Evolutionary conservation across 2,797 vertebrate species (phyloP).

Genomic region (Brachymystax lenok): DNA sequence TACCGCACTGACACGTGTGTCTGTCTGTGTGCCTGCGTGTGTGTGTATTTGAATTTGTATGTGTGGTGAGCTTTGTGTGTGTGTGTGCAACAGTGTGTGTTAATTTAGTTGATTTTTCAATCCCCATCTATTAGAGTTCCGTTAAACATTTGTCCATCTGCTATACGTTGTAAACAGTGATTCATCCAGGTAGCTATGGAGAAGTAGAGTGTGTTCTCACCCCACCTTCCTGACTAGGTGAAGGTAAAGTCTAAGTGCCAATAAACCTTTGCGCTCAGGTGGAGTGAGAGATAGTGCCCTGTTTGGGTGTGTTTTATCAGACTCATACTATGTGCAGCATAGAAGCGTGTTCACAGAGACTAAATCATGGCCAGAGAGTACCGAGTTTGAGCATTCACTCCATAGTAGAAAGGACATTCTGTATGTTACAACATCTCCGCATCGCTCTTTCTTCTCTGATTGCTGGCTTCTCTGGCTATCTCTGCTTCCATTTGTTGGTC

Average conservation of each 20-base stretch:
- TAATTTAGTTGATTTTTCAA: no score
- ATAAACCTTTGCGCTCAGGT: slow-evolving; percentile 72
- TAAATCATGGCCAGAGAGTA: slow-evolving; percentile 7
- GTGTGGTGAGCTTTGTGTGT: no score
- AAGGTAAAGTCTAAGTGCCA: slow-evolving; percentile 37
- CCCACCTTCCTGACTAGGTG: slow-evolving; percentile 15
- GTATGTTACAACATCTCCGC: slow-evolving; percentile 16
- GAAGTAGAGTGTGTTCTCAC: slow-evolving; percentile 5
- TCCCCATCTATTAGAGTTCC: not conserved
- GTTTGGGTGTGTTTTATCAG: slow-evolving; percentile 11
- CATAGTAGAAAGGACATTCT: not conserved
- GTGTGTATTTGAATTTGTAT: no score
- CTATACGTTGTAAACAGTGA: not conserved
- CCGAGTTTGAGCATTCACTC: not conserved
- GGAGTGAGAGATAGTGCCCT: slow-evolving; percentile 31
- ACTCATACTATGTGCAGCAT: not conserved
- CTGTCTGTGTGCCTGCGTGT: no score
- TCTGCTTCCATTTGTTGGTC: not conserved
- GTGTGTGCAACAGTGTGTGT: no score
- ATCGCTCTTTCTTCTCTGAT: slow-evolving; percentile 2
- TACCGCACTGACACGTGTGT: no score
- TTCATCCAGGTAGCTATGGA: not conserved
- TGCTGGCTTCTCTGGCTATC: not conserved
- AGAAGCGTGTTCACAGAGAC: no score
- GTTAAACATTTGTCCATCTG: no score